phyloP scores from a whole-genome alignment of 2,888 invertebrate genomes.

The Abrostola tripartita region DNA sequence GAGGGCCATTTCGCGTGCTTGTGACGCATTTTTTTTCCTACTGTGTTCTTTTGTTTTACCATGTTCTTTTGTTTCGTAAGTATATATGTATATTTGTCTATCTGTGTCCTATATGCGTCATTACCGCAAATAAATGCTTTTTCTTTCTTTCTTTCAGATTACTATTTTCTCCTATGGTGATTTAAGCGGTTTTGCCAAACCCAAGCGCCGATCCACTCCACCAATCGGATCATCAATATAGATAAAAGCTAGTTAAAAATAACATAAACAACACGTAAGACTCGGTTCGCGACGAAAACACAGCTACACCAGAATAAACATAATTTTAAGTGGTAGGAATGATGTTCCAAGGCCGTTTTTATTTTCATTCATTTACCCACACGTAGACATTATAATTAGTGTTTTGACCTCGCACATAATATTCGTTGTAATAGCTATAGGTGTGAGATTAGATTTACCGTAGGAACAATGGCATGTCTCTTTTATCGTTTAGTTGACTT shows the following conservation, averaged over 20 bases:
- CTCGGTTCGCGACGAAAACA: slow-evolving; percentile 8
- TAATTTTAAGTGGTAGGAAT: slow-evolving; percentile 7
- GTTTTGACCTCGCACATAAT: slow-evolving; percentile 5
- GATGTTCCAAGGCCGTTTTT: slow-evolving; percentile 20
- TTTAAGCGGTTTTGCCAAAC: too few species aligned
- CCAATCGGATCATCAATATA: slow-evolving; percentile 1
- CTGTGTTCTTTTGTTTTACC: too few species aligned
- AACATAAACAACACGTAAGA: slow-evolving; percentile 11
- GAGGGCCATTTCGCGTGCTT: too few species aligned
- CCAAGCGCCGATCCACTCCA: not conserved
- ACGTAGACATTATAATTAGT: slow-evolving; percentile 19
- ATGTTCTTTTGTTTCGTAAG: too few species aligned
- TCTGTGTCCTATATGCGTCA: too few species aligned
- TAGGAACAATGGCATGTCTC: not conserved
- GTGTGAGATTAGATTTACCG: not conserved
- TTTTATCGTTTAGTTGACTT: too few species aligned
- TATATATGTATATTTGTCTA: too few species aligned
- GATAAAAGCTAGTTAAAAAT: slow-evolving; percentile 10
- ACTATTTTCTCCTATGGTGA: too few species aligned
- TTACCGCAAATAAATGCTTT: too few species aligned
- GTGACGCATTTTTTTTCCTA: too few species aligned
- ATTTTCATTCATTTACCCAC: slow-evolving; percentile 20
- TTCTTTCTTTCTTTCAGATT: too few species aligned
- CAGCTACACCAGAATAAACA: slow-evolving; percentile 23
- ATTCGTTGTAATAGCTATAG: not conserved